Base-by-base conservation (phyloP, 2,113 vertebrate species). In the Fregata magnificens region DNA sequence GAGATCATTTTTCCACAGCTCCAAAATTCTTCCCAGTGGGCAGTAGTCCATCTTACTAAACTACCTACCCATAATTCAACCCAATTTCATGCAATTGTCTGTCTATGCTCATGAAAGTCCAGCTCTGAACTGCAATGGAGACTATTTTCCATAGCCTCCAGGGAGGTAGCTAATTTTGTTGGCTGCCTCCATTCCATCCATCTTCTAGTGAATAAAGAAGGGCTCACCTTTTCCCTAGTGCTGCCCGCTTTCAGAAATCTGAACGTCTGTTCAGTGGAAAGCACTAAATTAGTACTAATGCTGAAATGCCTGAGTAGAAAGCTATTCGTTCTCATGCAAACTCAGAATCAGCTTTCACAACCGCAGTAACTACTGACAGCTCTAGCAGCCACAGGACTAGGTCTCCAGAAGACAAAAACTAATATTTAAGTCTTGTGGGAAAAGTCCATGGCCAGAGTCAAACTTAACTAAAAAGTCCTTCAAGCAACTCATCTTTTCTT, bases 11-110 rank as follows among this genome's bases (percentile, higher is more conserved):
- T 95, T 97, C 94, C 94, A 92, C 66, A 97, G 81, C 82, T 95
- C 56, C 74, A 93, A 90, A 97, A 93, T 96, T 95, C 77, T 97
- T 87, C 95, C 95, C 76, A 74, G 74, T 95, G 95, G 84, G 86
- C 84, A 97, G 61, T 95, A 97, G 90, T 97, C 85, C 83, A 56
- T 97, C 92, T 96, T 95, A 86, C 74, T 94, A 94, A 97, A 92
- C 82, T 95, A 86, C 76, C 74, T 93, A 90, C 45, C 38, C 79
- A 90, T 93, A 92, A 97, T 85, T 97, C 78, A 97, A 87, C 76
- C 83, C 88, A 93, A 58, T 95, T 97, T 96, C 77, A 72, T 71
- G 67, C 90, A 97, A 55, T 82, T 96, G 63, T 86, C 55, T 96
- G 40, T 95, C 94, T 92, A 16, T 81, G 63, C 59, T 96, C 26